phyloP scores from a whole-genome alignment of 2,888 invertebrate species.

The Dryomyza anilis region DNA sequence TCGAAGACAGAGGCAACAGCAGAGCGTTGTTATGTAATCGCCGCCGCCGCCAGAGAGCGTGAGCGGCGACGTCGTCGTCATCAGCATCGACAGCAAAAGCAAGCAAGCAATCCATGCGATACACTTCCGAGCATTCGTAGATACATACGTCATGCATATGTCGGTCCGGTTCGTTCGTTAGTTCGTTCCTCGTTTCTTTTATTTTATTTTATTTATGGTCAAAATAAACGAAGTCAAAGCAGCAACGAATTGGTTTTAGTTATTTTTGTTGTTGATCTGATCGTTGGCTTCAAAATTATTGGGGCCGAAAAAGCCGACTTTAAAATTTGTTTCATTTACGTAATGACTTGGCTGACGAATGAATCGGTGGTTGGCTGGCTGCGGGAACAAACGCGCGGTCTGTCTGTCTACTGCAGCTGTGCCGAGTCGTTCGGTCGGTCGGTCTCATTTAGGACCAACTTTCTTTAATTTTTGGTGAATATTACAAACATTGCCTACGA shows the following conservation, averaged over 20 bases:
- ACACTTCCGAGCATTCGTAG: constrained; percentile 9
- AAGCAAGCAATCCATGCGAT: not conserved
- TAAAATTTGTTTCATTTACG: constrained; percentile 14
- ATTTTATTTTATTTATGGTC: not conserved
- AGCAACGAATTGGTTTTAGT: not conserved
- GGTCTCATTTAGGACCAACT: not conserved
- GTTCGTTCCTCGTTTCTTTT: not conserved
- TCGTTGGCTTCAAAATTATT: not conserved
- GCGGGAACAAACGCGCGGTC: not conserved
- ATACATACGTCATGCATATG: constrained; percentile 15
- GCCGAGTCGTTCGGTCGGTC: not conserved
- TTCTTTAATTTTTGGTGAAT: constrained; percentile 9
- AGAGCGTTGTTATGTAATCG: constrained; percentile 39
- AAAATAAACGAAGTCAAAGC: not conserved
- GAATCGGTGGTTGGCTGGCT: not conserved
- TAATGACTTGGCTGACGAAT: constrained; percentile 4
- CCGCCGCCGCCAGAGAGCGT: constrained; percentile 13
- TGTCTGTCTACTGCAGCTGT: not conserved
- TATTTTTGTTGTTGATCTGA: not conserved
- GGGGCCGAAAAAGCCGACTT: constrained; percentile 1
- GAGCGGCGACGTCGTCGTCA: constrained; percentile 11
- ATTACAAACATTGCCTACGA: constrained; percentile 1
- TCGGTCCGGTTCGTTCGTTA: not conserved
- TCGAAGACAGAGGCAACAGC: not conserved
- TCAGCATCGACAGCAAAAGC: constrained; percentile 40